Evolutionary conservation across 2,113 vertebrate genomes (phyloP).

Genomic region (Balaenoptera acutorostrata): DNA sequence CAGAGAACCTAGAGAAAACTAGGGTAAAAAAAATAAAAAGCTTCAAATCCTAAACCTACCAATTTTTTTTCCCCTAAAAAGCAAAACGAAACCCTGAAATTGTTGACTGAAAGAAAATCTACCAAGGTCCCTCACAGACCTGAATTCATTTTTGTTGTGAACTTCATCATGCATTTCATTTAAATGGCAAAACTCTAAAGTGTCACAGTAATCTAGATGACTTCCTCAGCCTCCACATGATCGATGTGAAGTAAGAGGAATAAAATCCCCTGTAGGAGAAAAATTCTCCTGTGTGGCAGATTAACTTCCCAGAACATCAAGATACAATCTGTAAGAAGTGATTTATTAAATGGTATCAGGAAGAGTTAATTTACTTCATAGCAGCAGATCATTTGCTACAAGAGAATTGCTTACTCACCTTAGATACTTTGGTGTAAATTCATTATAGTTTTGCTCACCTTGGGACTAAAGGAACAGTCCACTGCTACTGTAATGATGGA

Average conservation of each 20-base stretch:
- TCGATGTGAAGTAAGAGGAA: background rate
- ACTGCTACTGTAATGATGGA: background rate
- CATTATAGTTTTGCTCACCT: slow-evolving; percentile 32
- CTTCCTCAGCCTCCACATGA: background rate
- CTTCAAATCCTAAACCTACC: background rate
- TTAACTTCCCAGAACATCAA: slow-evolving; percentile 25
- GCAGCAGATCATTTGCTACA: slow-evolving; percentile 14
- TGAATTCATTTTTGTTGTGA: background rate
- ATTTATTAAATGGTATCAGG: slow-evolving; percentile 41
- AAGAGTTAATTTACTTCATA: slow-evolving; percentile 53
- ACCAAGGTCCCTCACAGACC: background rate
- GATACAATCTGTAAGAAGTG: background rate
- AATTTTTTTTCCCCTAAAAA: background rate
- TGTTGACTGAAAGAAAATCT: background rate
- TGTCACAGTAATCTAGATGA: background rate
- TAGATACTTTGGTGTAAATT: slow-evolving; percentile 7
- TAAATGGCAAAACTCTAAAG: background rate
- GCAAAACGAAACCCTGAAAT: background rate
- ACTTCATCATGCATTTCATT: background rate
- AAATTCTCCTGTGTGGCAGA: background rate
- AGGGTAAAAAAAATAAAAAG: background rate
- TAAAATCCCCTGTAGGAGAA: background rate
- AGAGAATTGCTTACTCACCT: slow-evolving; percentile 21
- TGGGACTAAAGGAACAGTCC: background rate
- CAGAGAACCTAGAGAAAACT: background rate